Conservation (phyloP, 2,888 invertebrate species). For the Seira sanloemensis region DNA sequence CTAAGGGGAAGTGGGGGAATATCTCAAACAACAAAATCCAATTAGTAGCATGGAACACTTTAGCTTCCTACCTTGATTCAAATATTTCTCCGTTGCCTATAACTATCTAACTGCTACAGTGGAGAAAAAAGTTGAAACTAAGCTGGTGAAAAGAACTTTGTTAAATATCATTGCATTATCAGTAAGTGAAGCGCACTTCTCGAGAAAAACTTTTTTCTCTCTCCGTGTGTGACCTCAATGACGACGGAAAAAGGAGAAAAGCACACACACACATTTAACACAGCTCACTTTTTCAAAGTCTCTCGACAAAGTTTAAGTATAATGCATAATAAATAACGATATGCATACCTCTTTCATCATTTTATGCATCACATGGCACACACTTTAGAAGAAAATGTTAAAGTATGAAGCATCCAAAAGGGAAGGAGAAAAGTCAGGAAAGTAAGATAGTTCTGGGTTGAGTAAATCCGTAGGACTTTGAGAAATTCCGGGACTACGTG, state of each 20-base stretch:
- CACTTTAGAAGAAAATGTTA: neutral
- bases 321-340: neutral
- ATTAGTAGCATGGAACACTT: conserved; percentile 41
- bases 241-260: neutral
- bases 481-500: neutral
- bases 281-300: neutral
- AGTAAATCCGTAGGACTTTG: neutral
- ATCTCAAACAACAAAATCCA: conserved; percentile 41
- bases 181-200: neutral
- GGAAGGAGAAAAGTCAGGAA: neutral
- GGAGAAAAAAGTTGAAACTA: too few species aligned
- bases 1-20: conserved; percentile 11
- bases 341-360: neutral
- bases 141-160: neutral
- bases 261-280: too few species aligned
- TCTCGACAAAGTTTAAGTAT: neutral
- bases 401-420: neutral
- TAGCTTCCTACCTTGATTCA: too few species aligned
- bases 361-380: neutral
- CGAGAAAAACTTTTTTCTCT: neutral
- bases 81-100: too few species aligned
- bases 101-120: too few species aligned
- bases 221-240: neutral
- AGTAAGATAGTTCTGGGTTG: neutral
- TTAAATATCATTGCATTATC: neutral